These are phyloP conservation scores for Rhopalosiphum padi DNA, from an alignment of 1,140 invertebrate species.

Conservation along the genomic window DNA sequence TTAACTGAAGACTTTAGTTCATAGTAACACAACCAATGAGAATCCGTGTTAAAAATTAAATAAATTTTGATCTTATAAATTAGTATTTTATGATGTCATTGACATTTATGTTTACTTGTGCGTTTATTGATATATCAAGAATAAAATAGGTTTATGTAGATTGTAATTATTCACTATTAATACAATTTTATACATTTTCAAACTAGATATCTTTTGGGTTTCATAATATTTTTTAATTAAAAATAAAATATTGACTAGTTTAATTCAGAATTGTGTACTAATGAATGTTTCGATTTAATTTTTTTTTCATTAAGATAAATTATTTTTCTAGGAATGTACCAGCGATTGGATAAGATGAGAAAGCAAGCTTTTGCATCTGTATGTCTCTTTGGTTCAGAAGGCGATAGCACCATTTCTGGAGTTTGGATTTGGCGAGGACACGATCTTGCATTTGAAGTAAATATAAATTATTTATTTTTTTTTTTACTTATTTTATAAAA, in stretches of 20 bases:
- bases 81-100: too few relatives aligned
- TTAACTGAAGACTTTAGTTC: too few relatives aligned
- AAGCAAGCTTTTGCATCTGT: conserved; percentile 95
- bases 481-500: neutral
- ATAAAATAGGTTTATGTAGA: too few relatives aligned
- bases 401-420: conserved; percentile 92
- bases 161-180: too few relatives aligned
- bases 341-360: conserved; percentile 96
- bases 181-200: too few relatives aligned
- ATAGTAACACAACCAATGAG: too few relatives aligned
- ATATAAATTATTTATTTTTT: conserved; percentile 59
- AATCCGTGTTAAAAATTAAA: too few relatives aligned
- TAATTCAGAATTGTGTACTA: neutral
- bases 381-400: conserved; percentile 91
- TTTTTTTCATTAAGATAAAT: neutral
- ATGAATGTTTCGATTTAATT: neutral
- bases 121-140: too few relatives aligned
- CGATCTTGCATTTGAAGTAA: conserved; percentile 87
- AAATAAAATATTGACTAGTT: neutral
- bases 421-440: conserved; percentile 97
- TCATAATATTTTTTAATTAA: neutral
- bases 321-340: conserved; percentile 84
- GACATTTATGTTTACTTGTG: too few relatives aligned
- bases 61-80: too few relatives aligned
- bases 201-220: neutral